Conservation (phyloP, 2,888 invertebrate genomes). For the Apodemia mormo region DNA sequence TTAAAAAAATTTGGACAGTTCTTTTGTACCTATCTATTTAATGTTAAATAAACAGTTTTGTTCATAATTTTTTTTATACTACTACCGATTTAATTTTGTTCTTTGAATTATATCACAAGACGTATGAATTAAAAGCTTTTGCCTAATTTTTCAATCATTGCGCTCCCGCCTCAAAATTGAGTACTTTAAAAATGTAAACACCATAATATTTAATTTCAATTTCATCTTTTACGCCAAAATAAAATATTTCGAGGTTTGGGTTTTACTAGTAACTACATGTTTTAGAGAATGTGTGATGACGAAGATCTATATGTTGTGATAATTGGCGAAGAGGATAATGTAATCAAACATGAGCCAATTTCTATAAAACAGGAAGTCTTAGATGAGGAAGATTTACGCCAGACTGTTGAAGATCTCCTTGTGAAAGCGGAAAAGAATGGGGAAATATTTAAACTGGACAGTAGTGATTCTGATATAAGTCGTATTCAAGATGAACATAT, state of each 20-base stretch:
- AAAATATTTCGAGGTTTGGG: background rate
- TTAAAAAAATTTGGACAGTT: no score
- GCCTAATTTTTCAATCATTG: background rate
- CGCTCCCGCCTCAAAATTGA: background rate
- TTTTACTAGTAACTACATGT: background rate
- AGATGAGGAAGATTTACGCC: conserved; percentile 38
- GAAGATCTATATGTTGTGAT: conserved; percentile 53
- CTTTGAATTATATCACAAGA: no score
- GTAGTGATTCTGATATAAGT: conserved; percentile 31
- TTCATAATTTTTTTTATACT: no score
- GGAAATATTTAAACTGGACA: conserved; percentile 41
- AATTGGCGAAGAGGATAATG: conserved; percentile 42
- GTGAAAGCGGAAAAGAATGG: conserved; percentile 48
- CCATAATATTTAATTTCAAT: background rate
- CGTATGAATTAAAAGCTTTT: background rate
- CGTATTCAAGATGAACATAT: conserved; percentile 28
- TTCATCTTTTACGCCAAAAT: background rate
- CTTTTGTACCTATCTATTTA: no score
- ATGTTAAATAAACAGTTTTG: no score
- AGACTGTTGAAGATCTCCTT: conserved; percentile 44
- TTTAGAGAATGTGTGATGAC: conserved; percentile 42
- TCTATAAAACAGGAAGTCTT: conserved; percentile 43
- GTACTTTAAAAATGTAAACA: background rate
- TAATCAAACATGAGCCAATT: conserved; percentile 32
- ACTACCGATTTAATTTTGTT: no score